Conservation (phyloP, 2,113 vertebrate species). For the Naja naja region DNA sequence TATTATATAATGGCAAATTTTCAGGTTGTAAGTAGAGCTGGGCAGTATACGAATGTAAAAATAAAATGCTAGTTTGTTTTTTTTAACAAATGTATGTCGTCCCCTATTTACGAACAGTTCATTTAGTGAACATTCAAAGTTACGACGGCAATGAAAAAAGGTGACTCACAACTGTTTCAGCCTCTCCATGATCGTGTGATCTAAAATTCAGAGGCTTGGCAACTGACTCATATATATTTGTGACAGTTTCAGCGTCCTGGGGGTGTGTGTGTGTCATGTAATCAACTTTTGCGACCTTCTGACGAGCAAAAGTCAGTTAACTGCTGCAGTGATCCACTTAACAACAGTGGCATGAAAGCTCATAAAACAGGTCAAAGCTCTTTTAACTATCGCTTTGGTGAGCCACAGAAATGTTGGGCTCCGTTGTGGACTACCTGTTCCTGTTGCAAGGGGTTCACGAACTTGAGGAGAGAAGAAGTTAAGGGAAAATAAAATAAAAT, state of each 20-base stretch:
- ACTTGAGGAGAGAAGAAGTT: not conserved
- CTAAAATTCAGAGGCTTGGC: not conserved
- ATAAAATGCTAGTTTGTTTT: not conserved
- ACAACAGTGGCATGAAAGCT: not conserved
- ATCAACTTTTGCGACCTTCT: not conserved
- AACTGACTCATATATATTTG: not conserved
- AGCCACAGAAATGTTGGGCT: not conserved
- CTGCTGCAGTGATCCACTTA: not conserved
- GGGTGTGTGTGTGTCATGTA: not conserved
- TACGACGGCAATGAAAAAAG: no score
- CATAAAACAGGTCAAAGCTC: not conserved
- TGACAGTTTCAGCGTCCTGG: not conserved
- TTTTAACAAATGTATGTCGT: not conserved
- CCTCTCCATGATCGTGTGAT: not conserved
- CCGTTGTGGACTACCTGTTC: no score
- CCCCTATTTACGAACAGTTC: not conserved
- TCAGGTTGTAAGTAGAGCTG: not conserved
- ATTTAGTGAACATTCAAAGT: not conserved
- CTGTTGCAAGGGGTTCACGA: not conserved
- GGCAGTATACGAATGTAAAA: not conserved
- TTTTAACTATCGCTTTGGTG: not conserved
- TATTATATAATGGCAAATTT: not conserved
- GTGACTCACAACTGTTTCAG: not conserved
- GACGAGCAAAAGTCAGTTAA: no score
- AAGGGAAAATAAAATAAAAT: not conserved